phyloP scores from a whole-genome alignment of 2,888 invertebrate species.

The Dysmachus trigonus region DNA sequence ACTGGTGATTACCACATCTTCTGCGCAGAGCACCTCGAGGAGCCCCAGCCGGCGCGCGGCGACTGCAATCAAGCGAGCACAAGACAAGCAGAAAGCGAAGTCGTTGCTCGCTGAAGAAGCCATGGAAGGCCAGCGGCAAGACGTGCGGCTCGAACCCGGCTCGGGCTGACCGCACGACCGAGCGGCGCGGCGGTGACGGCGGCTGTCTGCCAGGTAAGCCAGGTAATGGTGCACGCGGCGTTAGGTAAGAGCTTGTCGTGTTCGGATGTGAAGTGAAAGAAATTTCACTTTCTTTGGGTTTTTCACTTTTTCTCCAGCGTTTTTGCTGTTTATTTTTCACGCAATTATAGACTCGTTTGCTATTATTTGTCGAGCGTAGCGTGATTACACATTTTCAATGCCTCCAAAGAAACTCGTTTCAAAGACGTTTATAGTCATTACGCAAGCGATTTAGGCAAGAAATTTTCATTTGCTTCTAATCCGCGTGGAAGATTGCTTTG shows the following conservation, averaged over 20 bases:
- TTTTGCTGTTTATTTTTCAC: neutral
- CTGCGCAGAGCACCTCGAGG: neutral
- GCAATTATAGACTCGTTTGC: conserved; percentile 17
- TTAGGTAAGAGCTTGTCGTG: neutral
- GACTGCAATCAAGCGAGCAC: neutral
- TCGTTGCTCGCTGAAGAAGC: neutral
- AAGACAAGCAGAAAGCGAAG: neutral
- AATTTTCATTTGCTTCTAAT: neutral
- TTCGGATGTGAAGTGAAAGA: conserved; percentile 5
- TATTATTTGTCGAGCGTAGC: conserved; percentile 4
- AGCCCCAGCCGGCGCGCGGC: neutral
- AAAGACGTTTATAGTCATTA: neutral
- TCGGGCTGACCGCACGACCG: neutral
- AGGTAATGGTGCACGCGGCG: neutral
- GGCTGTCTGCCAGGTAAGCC: neutral
- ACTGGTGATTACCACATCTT: neutral
- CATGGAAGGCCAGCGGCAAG: neutral
- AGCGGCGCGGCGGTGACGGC: neutral
- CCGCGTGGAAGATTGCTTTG: neutral
- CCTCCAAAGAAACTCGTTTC: neutral
- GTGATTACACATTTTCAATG: conserved; percentile 19
- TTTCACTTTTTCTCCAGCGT: conserved; percentile 2
- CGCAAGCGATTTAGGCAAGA: conserved; percentile 10
- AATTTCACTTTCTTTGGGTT: conserved; percentile 13
- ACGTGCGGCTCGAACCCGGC: neutral